These are phyloP conservation scores for Pangasius macronema DNA, from an alignment of 2,797 vertebrate genomes.

Conservation along the genomic window DNA sequence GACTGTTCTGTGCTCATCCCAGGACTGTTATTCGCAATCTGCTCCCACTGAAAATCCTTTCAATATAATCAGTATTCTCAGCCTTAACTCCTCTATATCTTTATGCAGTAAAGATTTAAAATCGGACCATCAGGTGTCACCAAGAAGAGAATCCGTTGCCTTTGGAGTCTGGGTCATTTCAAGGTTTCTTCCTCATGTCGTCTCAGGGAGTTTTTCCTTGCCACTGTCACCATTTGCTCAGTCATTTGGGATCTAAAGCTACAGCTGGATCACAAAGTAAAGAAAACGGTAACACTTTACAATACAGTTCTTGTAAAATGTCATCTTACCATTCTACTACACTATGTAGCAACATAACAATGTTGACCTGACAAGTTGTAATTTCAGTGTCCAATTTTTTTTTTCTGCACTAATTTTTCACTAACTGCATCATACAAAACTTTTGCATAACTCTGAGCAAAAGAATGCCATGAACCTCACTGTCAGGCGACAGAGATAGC, in stretches of 20 bases:
- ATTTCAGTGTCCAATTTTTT: not conserved
- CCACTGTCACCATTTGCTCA: not conserved
- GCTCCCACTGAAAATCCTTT: not conserved
- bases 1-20: not conserved
- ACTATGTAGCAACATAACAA: too few relatives aligned
- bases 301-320: not conserved
- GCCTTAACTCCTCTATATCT: not conserved
- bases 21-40: not conserved
- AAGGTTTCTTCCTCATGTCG: not conserved
- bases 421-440: not conserved
- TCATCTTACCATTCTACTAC: not conserved
- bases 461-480: not conserved
- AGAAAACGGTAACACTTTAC: not conserved
- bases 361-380: not conserved
- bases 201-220: not conserved
- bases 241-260: not conserved
- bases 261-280: not conserved
- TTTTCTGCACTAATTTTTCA: not conserved
- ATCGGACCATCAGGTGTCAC: not conserved
- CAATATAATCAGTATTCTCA: not conserved
- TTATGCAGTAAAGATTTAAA: not conserved
- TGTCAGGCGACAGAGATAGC: too few relatives aligned
- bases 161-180: not conserved
- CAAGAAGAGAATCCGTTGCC: not conserved
- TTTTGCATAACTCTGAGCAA: not conserved